These are phyloP conservation scores for Sinocyclocheilus maitianheensis DNA, from an alignment of 2,113 vertebrate species.

Conservation along the genomic window DNA sequence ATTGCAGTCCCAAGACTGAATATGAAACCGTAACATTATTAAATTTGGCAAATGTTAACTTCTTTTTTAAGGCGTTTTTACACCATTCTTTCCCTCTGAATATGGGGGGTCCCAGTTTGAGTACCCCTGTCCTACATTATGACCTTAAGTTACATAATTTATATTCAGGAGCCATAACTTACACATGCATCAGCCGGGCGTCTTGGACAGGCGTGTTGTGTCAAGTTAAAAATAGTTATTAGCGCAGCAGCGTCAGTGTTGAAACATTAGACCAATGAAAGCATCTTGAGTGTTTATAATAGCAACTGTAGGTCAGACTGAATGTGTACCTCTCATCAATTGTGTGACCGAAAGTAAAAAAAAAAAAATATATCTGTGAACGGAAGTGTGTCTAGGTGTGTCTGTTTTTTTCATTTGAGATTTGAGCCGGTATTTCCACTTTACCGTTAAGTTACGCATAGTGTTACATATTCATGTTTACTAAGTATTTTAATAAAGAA, in stretches of 20 bases:
- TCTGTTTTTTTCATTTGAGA: neutral
- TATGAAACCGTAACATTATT: neutral
- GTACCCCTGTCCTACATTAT: neutral
- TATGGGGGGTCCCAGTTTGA: neutral
- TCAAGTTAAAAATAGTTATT: neutral
- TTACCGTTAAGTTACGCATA: neutral
- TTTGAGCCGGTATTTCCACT: neutral
- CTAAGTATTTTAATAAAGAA: neutral
- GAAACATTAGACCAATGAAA: neutral
- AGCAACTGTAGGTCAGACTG: neutral
- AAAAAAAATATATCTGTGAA: neutral
- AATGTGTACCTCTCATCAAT: neutral
- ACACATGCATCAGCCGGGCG: neutral
- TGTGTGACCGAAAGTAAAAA: neutral
- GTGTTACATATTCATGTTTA: neutral
- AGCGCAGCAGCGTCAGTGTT: neutral
- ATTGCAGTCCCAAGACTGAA: neutral
- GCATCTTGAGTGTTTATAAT: neutral
- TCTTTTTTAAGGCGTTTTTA: neutral
- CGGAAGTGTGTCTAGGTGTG: neutral
- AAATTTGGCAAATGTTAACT: neutral
- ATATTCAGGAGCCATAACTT: neutral
- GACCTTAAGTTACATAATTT: neutral
- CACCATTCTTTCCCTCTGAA: neutral
- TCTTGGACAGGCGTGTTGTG: no score